A percentile compares a stretch with the other conserved stretches of the same genome.
Evolutionary conservation across 1,140 invertebrate species (phyloP).

Genomic region (Zaprionus davidi): DNA sequence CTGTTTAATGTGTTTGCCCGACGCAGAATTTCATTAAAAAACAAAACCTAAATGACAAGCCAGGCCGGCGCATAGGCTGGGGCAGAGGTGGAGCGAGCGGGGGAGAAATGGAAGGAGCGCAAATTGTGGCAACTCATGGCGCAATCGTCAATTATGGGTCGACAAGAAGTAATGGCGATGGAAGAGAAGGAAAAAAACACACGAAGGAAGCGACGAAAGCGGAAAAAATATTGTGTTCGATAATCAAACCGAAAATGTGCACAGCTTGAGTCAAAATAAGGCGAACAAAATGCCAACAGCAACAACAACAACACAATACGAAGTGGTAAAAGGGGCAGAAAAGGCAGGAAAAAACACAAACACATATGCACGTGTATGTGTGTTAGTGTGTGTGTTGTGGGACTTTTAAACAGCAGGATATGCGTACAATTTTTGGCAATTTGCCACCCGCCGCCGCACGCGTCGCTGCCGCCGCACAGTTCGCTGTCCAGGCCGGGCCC

Average conservation of each 20-base stretch:
- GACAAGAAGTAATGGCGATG: conserved; percentile 59
- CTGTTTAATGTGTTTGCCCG: conserved; percentile 65
- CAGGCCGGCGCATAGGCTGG: conserved; percentile 7
- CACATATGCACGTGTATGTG: background rate
- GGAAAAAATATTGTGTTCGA: conserved; percentile 82
- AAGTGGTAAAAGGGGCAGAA: conserved; percentile 64
- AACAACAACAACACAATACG: conserved; percentile 38
- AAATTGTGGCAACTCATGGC: conserved; percentile 79
- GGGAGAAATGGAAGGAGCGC: background rate
- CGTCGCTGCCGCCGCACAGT: conserved; percentile 32
- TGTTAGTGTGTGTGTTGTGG: background rate
- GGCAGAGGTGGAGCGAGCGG: background rate
- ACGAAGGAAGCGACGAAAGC: conserved; percentile 55
- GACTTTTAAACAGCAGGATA: conserved; percentile 81
- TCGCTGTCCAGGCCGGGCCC: conserved; percentile 51
- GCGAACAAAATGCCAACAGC: conserved; percentile 37
- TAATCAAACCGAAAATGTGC: conserved; percentile 82
- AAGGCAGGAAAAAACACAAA: conserved; percentile 53
- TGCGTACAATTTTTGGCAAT: conserved; percentile 80
- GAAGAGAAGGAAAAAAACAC: conserved; percentile 9
- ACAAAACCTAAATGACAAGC: conserved; percentile 32
- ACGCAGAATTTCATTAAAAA: conserved; percentile 65
- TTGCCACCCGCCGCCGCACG: conserved; percentile 78
- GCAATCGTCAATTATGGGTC: conserved; percentile 80
- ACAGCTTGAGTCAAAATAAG: conserved; percentile 79